Evolutionary conservation across 2,797 vertebrate species (phyloP), one percentile per base, ranked within the genome.

Genomic region (Lateolabrax maculatus): DNA sequence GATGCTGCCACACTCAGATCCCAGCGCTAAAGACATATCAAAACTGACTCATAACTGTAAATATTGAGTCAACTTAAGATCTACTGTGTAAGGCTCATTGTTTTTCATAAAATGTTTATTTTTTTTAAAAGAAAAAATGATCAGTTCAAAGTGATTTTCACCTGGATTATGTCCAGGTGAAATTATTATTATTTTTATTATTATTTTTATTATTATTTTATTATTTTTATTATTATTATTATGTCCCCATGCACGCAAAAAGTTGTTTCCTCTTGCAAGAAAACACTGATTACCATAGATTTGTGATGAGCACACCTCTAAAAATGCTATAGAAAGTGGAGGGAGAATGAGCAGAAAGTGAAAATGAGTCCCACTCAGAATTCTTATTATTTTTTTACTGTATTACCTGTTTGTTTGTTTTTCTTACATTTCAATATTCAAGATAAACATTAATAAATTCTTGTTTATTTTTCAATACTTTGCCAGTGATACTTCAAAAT

Each of bases 1-100:
- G 85, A 84, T 88, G 80, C 85, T 71, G 86, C 86, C 78, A 67
- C 80, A 86, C 66, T 39, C 85, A 77, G 43, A 89, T 80, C 67
- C 53, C 79, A 66, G 61, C 49, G 23, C 70, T 66, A 60, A 56
- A 66, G 52, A 83, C 75, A 34, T 23, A 71, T 70, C 68, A 15
- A 57, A 72, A 77, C 70, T 57, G 78, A 86, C 75, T 77, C 74
- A 12, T 19, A 73, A 31, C 63, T 73, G 69, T 72, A 78, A 84
- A 89, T 85, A 71, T 44, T 68, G 43, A 66, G 64, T 62, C 52
- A 75, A 49, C 62, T 5, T 43, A 77, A n/a, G 25, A 36, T n/a
- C n/a, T n/a, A n/a, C n/a, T 76, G n/a, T 34, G 19, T 46, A 25
- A 25, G 36, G 0, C 53, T 70, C n/a, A 9, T 12, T 44, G 61